Percentiles rank a stretch among this genome's conserved stretches.
Evolutionary conservation across 2,888 invertebrate genomes (phyloP).

Genomic region (Lagria hirta): DNA sequence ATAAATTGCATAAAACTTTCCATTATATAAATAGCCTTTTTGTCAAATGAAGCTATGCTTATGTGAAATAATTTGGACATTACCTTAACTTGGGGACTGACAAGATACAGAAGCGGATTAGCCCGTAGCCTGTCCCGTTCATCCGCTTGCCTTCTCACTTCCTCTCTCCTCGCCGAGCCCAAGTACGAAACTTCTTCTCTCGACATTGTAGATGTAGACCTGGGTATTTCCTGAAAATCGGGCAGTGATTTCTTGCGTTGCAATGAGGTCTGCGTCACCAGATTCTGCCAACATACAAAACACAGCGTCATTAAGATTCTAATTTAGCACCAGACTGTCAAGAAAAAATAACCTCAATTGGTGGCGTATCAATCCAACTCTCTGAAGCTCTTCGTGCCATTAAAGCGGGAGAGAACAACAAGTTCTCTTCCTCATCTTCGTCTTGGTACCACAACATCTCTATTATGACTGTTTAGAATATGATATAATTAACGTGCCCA

Average conservation of each 20-base stretch:
- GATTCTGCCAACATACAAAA: conserved; percentile 60
- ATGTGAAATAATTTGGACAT: too few relatives aligned
- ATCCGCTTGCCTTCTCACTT: conserved; percentile 87
- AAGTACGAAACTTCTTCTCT: conserved; percentile 94
- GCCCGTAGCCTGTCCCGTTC: conserved; percentile 89
- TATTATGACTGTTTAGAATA: conserved; percentile 15
- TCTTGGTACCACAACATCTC: conserved; percentile 76
- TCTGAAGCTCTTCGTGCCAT: conserved; percentile 84
- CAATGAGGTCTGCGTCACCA: conserved; percentile 72
- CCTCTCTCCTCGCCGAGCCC: conserved; percentile 92
- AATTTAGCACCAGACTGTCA: conserved; percentile 3
- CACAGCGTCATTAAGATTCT: conserved; percentile 16
- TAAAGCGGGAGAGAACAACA: conserved; percentile 84
- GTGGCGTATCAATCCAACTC: conserved; percentile 88
- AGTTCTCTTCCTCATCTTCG: conserved; percentile 82
- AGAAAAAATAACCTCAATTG: conserved; percentile 85
- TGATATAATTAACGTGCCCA: conserved; percentile 27
- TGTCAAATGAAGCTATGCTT: too few relatives aligned
- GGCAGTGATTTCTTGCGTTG: conserved; percentile 97
- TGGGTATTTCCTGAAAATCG: conserved; percentile 84
- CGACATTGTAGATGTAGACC: conserved; percentile 81
- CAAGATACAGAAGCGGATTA: conserved; percentile 92
- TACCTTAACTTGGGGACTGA: conserved; percentile 97
- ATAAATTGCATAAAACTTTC: too few relatives aligned
- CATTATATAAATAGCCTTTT: too few relatives aligned